Base-by-base conservation (phyloP, 2,113 vertebrate genomes). In the Larimichthys polyactis region DNA sequence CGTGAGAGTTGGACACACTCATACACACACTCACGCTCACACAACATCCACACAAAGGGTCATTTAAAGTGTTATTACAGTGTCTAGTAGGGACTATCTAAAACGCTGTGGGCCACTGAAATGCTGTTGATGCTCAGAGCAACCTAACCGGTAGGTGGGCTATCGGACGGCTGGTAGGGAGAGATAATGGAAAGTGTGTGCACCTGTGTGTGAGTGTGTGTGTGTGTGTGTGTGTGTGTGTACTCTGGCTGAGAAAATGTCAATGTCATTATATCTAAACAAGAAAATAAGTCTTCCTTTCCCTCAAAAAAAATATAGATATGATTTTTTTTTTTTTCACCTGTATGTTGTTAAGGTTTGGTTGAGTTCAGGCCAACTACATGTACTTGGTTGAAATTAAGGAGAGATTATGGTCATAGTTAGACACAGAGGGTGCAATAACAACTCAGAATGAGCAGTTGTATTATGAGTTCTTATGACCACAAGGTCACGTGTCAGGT, bases 51-150 rank as follows among this genome's bases (percentile, higher is more conserved):
- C 59, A 78, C 73, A 81, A 36, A 68, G 57, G 71, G 78, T 85
- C 68, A 82, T 87, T 84, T 78, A 78, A 78, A 90, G 83, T 86
- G 75, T 71, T 82, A 75, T 81, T 71, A 87, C 78, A 77, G 76
- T 83, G 62, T 88, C 81, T 82, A 51, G 59, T 54, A 43, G 77
- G 44, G 69, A 71, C 75, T 68, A 76, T 89, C 70, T 85, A 36
- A 85, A 88, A 84, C 46, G 76, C 83, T 46, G 60, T 78, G 62
- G 87, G 89, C 72, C 70, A 72, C 85, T 79, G 75, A 64, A 85
- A 81, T 57, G 27, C 52, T 82, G 80, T 78, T 84, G 86, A 84
- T 88, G 79, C 79, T 82, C 76, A 85, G 49, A 88, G 87, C 80
- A 77, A 87, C 84, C 72, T 32, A 67, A 76, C 60, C 83, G 52